A percentile compares a stretch with the other conserved stretches of the same genome.
Evolutionary conservation across 2,888 invertebrate species (phyloP).

Genomic region (Drosophila aldrichi): DNA sequence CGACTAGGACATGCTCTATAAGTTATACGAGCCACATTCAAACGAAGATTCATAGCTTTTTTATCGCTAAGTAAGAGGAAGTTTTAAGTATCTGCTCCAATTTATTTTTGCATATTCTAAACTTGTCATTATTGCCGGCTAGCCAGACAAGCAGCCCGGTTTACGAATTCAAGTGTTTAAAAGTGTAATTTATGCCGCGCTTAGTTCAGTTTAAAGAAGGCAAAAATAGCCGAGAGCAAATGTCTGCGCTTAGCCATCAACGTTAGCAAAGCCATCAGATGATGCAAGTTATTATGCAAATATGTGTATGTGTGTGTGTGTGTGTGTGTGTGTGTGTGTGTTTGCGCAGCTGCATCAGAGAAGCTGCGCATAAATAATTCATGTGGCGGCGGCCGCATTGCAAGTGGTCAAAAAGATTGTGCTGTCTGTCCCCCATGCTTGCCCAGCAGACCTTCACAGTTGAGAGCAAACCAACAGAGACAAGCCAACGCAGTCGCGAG

Average conservation of each 20-base stretch:
- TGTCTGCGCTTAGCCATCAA: slow-evolving; percentile 18
- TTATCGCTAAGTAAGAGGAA: background rate
- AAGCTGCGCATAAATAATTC: slow-evolving; percentile 51
- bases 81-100: background rate
- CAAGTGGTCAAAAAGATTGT: slow-evolving; percentile 40
- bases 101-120: background rate
- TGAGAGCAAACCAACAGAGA: slow-evolving; percentile 21
- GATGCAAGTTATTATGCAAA: slow-evolving; percentile 45
- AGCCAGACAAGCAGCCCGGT: background rate
- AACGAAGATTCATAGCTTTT: background rate
- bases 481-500: background rate
- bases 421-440: slow-evolving; percentile 21
- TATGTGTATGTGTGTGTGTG: slow-evolving; percentile 31
- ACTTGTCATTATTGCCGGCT: background rate
- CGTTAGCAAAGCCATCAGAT: slow-evolving; percentile 25
- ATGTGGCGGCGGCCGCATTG: slow-evolving; percentile 38
- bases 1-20: slow-evolving; percentile 4
- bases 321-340: slow-evolving; percentile 32
- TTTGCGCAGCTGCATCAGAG: slow-evolving; percentile 40
- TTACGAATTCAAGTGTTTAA: background rate
- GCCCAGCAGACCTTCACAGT: slow-evolving; percentile 30
- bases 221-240: slow-evolving; percentile 12
- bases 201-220: background rate
- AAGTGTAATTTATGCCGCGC: background rate
- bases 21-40: background rate